Evolutionary conservation across 23 tunicate genomes (phyloP), one percentile per base, ranked within the genome.

Genomic region (Corella eumyota): DNA sequence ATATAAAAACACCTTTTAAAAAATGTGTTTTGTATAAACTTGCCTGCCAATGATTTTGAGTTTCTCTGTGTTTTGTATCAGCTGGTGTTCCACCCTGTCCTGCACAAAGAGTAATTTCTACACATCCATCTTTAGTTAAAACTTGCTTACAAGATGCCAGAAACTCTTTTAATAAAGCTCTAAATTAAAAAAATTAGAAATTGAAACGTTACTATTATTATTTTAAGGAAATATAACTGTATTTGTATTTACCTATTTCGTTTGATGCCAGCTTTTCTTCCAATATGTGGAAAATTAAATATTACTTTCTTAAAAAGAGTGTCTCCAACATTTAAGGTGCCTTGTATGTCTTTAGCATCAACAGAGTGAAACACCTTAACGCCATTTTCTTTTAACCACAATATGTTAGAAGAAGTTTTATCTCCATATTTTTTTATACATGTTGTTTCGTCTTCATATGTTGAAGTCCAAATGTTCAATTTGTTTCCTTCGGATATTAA

Each of bases 51-150:
- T 76, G 37, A 30, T 77, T 77, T 45, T 68, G 68, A 23, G 51
- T 30, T 27, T 67, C 75, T 33, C 84, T 58, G 21, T 46, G 24
- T 11, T 56, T 24, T 31, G 32, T 38, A 48, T 77, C 84, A 30
- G 26, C 34, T 29, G 75, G 75, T 0, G 84, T 77, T 21, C 84
- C 84, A 30, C 84, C 84, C 50, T 77, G 84, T 3, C 84, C 84
- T 44, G 84, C 75, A 44, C 84, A 77, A 22, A 77, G 61, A 36
- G 84, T 61, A 11, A 77, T 75, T 49, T 71, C 49, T 4, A 77
- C 61, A 32, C 22, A 45, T 24, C 81, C 72, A 33, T 66, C 53
- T 15, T 58, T 32, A 32, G 60, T 21, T 35, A 63, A 9, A 60
- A 58, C 31, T 45, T 49, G 4, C n/a, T 32, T 23, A 5, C 51